These are phyloP conservation scores for Excalfactoria chinensis DNA, from an alignment of 2,113 vertebrate species.

Conservation along the genomic window DNA sequence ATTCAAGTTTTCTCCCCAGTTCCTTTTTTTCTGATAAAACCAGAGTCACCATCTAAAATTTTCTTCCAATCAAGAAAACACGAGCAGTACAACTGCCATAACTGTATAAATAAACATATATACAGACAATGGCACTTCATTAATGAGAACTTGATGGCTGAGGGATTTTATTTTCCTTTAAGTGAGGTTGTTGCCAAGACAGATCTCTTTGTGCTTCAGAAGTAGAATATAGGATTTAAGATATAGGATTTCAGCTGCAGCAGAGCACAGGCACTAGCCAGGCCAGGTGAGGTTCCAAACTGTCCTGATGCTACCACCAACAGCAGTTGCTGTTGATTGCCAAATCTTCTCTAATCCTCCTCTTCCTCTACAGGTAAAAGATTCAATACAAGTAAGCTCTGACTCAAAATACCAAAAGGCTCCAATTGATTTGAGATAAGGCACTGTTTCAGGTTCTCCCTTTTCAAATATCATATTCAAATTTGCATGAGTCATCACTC, in stretches of 20 bases:
- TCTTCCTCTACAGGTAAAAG: not conserved
- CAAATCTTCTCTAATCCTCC: not conserved
- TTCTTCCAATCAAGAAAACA: not conserved
- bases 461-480: not conserved
- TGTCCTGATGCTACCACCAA: not conserved
- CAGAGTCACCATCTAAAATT: not conserved
- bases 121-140: not conserved
- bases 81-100: not conserved
- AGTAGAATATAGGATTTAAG: no score
- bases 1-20: not conserved
- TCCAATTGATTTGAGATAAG: not conserved
- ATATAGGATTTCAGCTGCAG: not conserved
- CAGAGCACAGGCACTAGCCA: rapidly evolving
- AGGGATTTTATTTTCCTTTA: not conserved
- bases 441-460: not conserved
- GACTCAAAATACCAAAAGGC: not conserved
- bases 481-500: not conserved
- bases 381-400: not conserved
- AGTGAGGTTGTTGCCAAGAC: not conserved
- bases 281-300: not conserved
- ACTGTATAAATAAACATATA: not conserved
- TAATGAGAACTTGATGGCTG: not conserved
- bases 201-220: not conserved
- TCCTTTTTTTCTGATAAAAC: not conserved
- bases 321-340: rapidly evolving